A percentile compares a stretch with the other conserved stretches of the same genome.
phyloP scores from a whole-genome alignment of 2,113 vertebrate species.

The Struthio camelus region DNA sequence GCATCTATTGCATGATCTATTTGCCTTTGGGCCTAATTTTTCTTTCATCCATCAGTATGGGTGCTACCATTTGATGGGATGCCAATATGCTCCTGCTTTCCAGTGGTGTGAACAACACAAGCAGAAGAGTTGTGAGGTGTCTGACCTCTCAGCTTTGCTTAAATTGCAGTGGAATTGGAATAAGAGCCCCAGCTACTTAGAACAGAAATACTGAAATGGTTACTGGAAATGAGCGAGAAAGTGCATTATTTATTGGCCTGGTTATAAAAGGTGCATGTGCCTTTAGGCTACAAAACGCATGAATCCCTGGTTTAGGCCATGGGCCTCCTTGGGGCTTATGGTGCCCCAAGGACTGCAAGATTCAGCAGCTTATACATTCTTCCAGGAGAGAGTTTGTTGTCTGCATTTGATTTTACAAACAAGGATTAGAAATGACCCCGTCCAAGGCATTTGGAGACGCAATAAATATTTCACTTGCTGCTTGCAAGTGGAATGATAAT shows the following conservation, averaged over 20 bases:
- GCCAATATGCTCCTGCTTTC: not conserved
- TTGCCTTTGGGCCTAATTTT: not conserved
- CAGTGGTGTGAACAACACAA: not conserved
- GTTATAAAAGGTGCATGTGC: not conserved
- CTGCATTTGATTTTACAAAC: not conserved
- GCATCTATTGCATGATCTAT: too few species aligned
- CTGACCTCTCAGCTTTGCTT: not conserved
- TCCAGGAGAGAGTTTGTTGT: slow-evolving; percentile 23
- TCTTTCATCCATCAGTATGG: not conserved
- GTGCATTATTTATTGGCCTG: not conserved
- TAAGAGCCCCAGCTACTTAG: not conserved
- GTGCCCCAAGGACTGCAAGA: slow-evolving; percentile 29
- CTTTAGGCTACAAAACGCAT: not conserved
- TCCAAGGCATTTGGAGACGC: not conserved
- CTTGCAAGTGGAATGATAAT: not conserved
- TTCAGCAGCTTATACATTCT: slow-evolving; percentile 37
- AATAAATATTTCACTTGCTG: not conserved
- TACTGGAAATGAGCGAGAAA: not conserved
- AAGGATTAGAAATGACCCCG: not conserved
- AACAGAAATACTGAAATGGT: not conserved
- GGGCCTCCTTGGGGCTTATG: slow-evolving; percentile 44
- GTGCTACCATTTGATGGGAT: fast-evolving
- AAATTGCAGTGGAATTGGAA: not conserved
- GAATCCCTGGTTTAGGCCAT: not conserved
- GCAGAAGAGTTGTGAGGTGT: not conserved